Conservation (phyloP, 2,888 invertebrate genomes). For the Mimachlamys varia region DNA sequence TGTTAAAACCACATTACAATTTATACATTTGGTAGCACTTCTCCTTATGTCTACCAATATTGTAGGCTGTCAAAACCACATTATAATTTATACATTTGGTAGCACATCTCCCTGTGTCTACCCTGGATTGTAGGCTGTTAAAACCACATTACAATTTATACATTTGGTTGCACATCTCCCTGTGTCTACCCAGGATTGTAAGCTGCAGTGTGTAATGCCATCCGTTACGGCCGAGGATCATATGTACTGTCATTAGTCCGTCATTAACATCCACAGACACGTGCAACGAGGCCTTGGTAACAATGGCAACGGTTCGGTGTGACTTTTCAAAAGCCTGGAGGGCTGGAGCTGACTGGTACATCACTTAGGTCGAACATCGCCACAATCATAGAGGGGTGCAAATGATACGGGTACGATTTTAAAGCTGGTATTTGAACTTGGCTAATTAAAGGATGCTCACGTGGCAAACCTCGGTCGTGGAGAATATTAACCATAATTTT, state of each 20-base stretch:
- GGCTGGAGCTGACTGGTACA: conserved; percentile 9
- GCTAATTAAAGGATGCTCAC: conserved; percentile 31
- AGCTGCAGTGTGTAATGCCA: background rate
- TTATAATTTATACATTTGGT: too few species aligned
- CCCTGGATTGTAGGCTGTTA: too few species aligned
- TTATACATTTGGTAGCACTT: too few species aligned
- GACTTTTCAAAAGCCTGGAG: conserved; percentile 26
- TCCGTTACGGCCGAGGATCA: background rate
- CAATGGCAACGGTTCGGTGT: background rate
- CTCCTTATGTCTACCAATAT: too few species aligned
- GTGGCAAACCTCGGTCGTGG: conserved; percentile 14
- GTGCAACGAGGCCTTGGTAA: conserved; percentile 31
- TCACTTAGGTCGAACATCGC: conserved; percentile 1
- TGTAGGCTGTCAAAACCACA: too few species aligned
- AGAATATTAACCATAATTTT: conserved; percentile 19
- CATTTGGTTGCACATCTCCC: background rate
- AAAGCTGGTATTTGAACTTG: conserved; percentile 25
- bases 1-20: too few species aligned
- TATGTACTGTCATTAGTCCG: background rate
- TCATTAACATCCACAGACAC: background rate
- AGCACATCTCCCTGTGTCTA: too few species aligned
- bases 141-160: background rate
- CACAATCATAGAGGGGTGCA: background rate
- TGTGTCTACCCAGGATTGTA: background rate
- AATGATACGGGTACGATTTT: conserved; percentile 28